These are phyloP conservation scores for Leontopithecus rosalia DNA, from an alignment of 2,797 vertebrate genomes.

Conservation along the genomic window DNA sequence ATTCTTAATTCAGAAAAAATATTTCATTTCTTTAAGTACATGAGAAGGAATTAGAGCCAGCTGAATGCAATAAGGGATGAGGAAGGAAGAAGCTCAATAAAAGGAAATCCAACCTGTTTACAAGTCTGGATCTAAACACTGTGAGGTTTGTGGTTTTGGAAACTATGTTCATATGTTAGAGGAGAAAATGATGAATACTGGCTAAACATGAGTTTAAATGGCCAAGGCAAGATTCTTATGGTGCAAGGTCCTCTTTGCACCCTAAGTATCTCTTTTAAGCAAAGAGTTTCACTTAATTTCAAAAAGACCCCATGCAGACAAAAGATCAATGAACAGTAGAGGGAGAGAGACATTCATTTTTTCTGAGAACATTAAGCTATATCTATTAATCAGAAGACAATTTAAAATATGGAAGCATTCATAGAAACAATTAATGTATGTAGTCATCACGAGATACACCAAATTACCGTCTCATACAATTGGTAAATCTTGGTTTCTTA, in stretches of 20 bases:
- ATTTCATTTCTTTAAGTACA: conserved; percentile 76
- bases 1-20: conserved; percentile 75
- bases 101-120: conserved; percentile 80
- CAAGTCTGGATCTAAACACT: conserved; percentile 79
- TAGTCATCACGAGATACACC: conserved; percentile 21
- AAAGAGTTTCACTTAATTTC: conserved; percentile 49
- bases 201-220: conserved; percentile 73
- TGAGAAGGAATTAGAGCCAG: conserved; percentile 71
- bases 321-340: conserved; percentile 1
- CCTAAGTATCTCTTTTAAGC: conserved; percentile 47
- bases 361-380: not conserved
- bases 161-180: conserved; percentile 79
- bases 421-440: conserved; percentile 47
- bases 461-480: conserved; percentile 53
- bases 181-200: conserved; percentile 70
- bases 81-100: conserved; percentile 75
- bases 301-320: conserved; percentile 16
- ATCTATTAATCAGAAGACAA: not conserved
- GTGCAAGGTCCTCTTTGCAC: conserved; percentile 22
- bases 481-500: conserved; percentile 59
- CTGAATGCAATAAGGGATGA: conserved; percentile 69
- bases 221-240: conserved; percentile 42
- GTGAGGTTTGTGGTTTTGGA: conserved; percentile 78
- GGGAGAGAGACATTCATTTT: not conserved
- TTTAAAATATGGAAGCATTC: conserved; percentile 41